phyloP scores from a whole-genome alignment of 2,113 vertebrate genomes.

The Glaucomys volans region DNA sequence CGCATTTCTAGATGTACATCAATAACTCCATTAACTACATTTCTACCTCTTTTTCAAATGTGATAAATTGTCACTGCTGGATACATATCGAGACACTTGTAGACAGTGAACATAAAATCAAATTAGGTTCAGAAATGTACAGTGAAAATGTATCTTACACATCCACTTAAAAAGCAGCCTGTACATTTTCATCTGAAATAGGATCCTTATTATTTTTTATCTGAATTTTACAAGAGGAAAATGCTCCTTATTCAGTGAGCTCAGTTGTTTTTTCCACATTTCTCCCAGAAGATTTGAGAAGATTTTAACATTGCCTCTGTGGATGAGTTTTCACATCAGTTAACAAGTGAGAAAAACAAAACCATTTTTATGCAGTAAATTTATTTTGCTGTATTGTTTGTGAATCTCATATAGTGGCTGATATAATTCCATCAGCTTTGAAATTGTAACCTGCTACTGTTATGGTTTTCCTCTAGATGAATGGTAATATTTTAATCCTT shows the following conservation, averaged over 20 bases:
- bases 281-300: conserved; percentile 46
- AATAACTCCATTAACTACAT: conserved; percentile 60
- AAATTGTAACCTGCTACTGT: conserved; percentile 49
- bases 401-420: conserved; percentile 5
- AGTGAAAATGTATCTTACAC: conserved; percentile 11
- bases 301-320: conserved; percentile 52
- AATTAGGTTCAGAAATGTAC: conserved; percentile 61
- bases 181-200: conserved; percentile 50
- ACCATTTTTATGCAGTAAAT: conserved; percentile 49
- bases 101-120: conserved; percentile 64
- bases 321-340: conserved; percentile 63
- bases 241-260: background rate
- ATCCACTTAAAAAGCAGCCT: conserved; percentile 48
- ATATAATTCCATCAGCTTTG: conserved; percentile 36
- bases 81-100: conserved; percentile 62
- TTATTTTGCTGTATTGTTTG: conserved; percentile 54
- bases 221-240: conserved; percentile 64
- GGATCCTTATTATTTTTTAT: conserved; percentile 60
- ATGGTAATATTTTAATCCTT: conserved; percentile 52
- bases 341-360: conserved; percentile 68
- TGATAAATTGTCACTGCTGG: conserved; percentile 47
- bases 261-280: background rate
- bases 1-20: background rate
- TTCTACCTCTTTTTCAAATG: conserved; percentile 50
- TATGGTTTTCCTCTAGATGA: conserved; percentile 59